Conservation (phyloP, 2,797 vertebrate genomes). For the Ispidina lecontei region DNA sequence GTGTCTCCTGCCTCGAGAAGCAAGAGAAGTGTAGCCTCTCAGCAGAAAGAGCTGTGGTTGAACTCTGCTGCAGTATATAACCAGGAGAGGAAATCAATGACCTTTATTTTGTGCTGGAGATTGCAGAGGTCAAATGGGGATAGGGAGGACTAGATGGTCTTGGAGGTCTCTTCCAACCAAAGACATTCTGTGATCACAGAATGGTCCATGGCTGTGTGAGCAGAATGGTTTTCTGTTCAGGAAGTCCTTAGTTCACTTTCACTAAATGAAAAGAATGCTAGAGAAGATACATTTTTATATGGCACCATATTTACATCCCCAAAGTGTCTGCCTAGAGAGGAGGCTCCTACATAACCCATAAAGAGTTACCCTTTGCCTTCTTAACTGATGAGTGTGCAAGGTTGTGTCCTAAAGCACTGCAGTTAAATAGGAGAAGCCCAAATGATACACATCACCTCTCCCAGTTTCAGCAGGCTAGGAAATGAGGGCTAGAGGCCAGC, state of each 20-base stretch:
- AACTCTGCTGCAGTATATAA: accelerated
- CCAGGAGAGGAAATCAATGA: neutral
- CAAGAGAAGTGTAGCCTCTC: neutral
- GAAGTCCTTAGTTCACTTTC: neutral
- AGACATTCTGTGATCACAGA: too few relatives aligned
- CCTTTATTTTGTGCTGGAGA: neutral
- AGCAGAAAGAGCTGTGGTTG: neutral
- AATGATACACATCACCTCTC: neutral
- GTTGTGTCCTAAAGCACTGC: neutral
- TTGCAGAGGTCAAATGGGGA: neutral
- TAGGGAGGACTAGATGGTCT: too few relatives aligned
- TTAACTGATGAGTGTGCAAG: neutral
- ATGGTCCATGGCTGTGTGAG: accelerated
- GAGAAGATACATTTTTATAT: neutral
- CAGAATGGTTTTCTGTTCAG: neutral
- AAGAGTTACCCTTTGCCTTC: neutral
- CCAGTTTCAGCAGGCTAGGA: neutral
- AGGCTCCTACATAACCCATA: accelerated
- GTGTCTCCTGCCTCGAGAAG: neutral
- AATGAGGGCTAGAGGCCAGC: neutral
- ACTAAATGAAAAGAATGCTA: neutral
- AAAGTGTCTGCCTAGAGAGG: neutral
- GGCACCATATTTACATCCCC: neutral
- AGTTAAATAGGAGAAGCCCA: neutral
- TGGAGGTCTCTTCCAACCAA: too few relatives aligned